Evolutionary conservation across 2,888 invertebrate species (phyloP).

Genomic region (Drosophila flavopinicola): DNA sequence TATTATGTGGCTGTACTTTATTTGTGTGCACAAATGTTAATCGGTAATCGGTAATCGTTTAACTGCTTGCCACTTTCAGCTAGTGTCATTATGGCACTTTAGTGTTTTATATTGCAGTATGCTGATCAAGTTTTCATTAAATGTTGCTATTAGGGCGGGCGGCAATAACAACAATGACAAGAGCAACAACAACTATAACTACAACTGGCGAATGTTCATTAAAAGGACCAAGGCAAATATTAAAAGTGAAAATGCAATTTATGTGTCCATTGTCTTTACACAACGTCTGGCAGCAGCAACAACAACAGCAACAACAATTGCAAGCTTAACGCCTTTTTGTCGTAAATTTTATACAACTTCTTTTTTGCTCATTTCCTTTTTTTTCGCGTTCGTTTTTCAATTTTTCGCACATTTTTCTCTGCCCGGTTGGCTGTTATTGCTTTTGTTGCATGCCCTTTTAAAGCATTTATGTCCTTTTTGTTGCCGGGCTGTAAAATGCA

Average conservation of each 20-base stretch:
- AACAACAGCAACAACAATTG: constrained; percentile 28
- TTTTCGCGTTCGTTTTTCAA: constrained; percentile 58
- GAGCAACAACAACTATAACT: constrained; percentile 3
- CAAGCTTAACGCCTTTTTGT: constrained; percentile 75
- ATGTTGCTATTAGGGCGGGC: constrained; percentile 45
- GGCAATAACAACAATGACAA: constrained; percentile 38
- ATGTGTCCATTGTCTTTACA: constrained; percentile 73
- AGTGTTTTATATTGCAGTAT: constrained; percentile 9
- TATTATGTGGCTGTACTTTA: too few species aligned
- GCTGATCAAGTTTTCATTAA: constrained; percentile 49
- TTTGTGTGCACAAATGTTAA: too few species aligned
- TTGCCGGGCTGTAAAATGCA: constrained; percentile 72
- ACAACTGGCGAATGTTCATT: constrained; percentile 57
- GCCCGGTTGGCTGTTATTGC: constrained; percentile 27
- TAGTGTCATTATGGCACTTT: constrained; percentile 9
- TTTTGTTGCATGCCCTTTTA: constrained; percentile 70
- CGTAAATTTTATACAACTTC: constrained; percentile 73
- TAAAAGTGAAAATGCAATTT: constrained; percentile 78
- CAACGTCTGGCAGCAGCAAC: constrained; percentile 40
- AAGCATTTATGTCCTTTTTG: constrained; percentile 77
- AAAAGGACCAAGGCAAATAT: constrained; percentile 67
- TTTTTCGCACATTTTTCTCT: constrained; percentile 70
- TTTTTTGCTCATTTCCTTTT: constrained; percentile 56
- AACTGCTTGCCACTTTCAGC: constrained; percentile 6
- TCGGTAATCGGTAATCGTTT: too few species aligned